Base-by-base conservation (phyloP, 2,797 vertebrate genomes). In the Mycteria americana region DNA sequence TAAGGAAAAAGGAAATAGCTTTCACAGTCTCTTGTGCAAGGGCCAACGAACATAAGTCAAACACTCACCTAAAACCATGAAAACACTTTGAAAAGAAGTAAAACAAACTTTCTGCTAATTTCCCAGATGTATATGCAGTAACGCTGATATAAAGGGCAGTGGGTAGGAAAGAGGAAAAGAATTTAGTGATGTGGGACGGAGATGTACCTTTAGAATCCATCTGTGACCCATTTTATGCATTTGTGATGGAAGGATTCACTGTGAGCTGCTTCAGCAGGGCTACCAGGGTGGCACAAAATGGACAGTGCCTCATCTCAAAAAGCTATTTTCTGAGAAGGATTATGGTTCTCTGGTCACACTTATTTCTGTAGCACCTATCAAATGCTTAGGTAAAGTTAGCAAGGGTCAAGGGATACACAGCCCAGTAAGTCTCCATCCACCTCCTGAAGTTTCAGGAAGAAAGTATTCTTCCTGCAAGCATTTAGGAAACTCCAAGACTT, bases 1-100 rank as follows among this genome's bases (percentile, higher is more conserved):
- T 95, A 96, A 93, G 89, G 87, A 85, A 88, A 93, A 83, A 92
- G 93, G 94, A 96, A 97, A 95, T 93, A 89, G 73, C 62, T 95
- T 96, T 92, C 78, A 81, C 80, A 72, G 87, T 88, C 46, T 84
- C 65, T 72, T 91, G 79, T 81, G 46, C 87, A 93, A 78, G 78
- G 89, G 84, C 94, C 93, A 96, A 76, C 5, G 31, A 96, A 83
- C 83, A 31, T 75, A 95, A 95, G 84, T 94, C 79, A 96, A 92
- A 94, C 46, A 72, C 68, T 92, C 92, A 95, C 81, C 84, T 89
- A 89, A 89, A 93, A 51, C 62, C 81, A 91, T 83, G 68, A 96
- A 94, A 93, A 91, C 18, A 76, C 89, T 95, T 92, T 63, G 53
- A 95, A 95, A 95, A 92, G 54, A 87, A 85, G 81, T 79, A 95